A percentile compares a stretch with the other conserved stretches of the same genome.
These are phyloP conservation scores for Tetrax tetrax DNA, from an alignment of 2,113 vertebrate species.

Conservation along the genomic window DNA sequence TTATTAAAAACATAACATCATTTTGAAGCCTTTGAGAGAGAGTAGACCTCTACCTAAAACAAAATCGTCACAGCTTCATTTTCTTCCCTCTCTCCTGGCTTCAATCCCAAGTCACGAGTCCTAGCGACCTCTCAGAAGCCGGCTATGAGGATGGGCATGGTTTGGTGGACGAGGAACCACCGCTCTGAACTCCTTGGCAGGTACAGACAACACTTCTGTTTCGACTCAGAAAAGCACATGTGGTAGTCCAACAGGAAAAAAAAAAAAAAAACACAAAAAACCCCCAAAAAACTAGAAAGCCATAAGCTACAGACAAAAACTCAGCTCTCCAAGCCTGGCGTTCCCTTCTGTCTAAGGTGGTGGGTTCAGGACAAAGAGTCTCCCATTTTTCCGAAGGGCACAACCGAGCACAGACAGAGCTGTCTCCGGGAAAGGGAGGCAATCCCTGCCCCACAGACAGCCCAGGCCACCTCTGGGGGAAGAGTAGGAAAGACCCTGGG, in stretches of 20 bases:
- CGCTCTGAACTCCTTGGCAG: background rate
- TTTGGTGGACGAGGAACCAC: background rate
- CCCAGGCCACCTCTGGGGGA: background rate
- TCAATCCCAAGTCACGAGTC: background rate
- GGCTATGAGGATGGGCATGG: fast-evolving
- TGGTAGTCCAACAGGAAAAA: background rate
- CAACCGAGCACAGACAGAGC: background rate
- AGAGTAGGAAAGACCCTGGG: background rate
- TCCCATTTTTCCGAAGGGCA: fast-evolving
- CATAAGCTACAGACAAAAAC: background rate
- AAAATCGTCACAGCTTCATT: background rate
- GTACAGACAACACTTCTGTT: fast-evolving
- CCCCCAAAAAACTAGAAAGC: background rate
- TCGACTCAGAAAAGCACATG: background rate
- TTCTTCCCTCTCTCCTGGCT: background rate
- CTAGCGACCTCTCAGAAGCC: background rate
- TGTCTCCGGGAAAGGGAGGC: background rate
- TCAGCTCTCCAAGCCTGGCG: background rate
- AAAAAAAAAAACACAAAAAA: too few relatives aligned
- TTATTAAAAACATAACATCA: slow-evolving; percentile 16
- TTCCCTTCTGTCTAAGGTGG: background rate
- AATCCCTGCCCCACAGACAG: background rate
- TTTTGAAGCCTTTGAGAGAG: background rate
- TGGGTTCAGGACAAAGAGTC: background rate
- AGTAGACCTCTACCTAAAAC: background rate